Percentiles rank a stretch among this genome's conserved stretches.
These are phyloP conservation scores for Bombus waltoni DNA, from an alignment of 1,140 invertebrate species.

Conservation along the genomic window DNA sequence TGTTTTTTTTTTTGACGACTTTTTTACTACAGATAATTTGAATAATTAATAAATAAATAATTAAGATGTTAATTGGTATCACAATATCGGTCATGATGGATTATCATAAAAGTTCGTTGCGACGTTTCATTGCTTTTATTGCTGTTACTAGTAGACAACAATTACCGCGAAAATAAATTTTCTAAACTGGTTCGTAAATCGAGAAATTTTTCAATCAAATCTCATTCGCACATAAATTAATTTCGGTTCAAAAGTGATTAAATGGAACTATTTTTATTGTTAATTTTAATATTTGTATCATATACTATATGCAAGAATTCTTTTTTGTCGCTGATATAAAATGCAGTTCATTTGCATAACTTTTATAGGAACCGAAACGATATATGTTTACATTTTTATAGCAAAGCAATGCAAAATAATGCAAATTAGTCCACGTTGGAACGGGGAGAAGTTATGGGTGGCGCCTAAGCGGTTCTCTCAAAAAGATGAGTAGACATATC, in stretches of 20 bases:
- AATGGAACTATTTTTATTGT: not conserved
- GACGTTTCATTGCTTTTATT: not conserved
- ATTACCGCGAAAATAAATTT: constrained; percentile 3
- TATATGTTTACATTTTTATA: not conserved
- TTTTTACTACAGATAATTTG: too few relatives aligned
- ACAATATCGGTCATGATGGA: not conserved
- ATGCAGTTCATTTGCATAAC: not conserved
- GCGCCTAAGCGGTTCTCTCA: not conserved
- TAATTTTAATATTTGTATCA: not conserved
- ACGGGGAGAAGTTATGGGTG: not conserved
- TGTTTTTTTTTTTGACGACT: too few relatives aligned
- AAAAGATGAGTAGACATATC: too few relatives aligned
- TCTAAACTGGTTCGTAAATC: not conserved
- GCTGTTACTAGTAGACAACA: too few relatives aligned
- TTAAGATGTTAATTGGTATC: not conserved
- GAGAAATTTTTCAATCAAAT: not conserved
- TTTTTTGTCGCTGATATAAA: not conserved
- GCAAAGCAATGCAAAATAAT: constrained; percentile 1
- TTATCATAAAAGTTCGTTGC: not conserved
- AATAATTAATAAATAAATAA: too few relatives aligned
- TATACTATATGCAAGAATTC: not conserved
- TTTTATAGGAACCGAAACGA: not conserved
- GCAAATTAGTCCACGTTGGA: not conserved
- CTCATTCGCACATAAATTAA: too few relatives aligned
- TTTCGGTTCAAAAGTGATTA: not conserved